These are phyloP conservation scores for Synergus japonicus DNA, from an alignment of 2,888 invertebrate species.

Conservation along the genomic window DNA sequence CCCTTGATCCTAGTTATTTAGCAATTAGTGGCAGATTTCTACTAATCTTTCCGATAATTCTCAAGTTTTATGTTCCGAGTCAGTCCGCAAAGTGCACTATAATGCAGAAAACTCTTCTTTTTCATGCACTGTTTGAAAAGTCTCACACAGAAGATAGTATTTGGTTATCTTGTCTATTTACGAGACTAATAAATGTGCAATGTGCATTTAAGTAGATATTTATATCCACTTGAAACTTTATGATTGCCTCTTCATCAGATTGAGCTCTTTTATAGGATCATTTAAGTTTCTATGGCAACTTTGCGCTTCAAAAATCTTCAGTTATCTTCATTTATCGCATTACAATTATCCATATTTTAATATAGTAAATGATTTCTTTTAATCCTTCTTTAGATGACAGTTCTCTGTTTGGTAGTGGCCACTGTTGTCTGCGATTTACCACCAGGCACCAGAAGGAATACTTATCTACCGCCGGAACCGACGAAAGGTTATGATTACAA, in stretches of 20 bases:
- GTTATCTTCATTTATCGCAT: background rate
- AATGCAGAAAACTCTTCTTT: background rate
- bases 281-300: background rate
- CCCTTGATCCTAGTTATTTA: conserved; percentile 16
- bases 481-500: conserved; percentile 84
- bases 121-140: background rate
- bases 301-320: background rate
- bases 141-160: background rate
- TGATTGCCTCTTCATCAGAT: background rate
- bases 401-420: conserved; percentile 57
- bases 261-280: background rate
- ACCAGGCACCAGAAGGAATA: conserved; percentile 82
- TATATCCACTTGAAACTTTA: background rate
- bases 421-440: conserved; percentile 78
- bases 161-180: background rate
- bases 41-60: conserved; percentile 11
- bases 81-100: background rate
- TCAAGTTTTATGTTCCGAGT: background rate
- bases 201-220: background rate
- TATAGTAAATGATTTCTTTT: background rate
- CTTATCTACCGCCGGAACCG: conserved; percentile 86
- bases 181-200: background rate
- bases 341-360: background rate
- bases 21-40: conserved; percentile 40
- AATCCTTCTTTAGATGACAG: conserved; percentile 52